Percentiles rank a stretch among this genome's conserved stretches.
These are phyloP conservation scores for Anastrepha ludens DNA, from an alignment of 1,140 invertebrate species.

Conservation along the genomic window DNA sequence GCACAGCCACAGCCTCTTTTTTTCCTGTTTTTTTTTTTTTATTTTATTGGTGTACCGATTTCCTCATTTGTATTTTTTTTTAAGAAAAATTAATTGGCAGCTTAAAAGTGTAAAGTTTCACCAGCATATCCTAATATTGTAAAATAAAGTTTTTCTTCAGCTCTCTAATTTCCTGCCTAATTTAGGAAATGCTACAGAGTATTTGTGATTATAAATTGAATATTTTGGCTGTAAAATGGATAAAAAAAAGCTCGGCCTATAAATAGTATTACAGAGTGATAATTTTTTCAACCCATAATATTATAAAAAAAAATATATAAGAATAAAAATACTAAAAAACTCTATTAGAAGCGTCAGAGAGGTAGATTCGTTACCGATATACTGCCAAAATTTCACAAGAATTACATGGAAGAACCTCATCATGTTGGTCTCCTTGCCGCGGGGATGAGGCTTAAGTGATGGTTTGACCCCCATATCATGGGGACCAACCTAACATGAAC, in stretches of 20 bases:
- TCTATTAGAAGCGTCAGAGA: no score
- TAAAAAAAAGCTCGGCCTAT: background rate
- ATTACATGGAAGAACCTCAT: no score
- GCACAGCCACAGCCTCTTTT: slow-evolving; percentile 16
- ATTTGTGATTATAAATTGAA: background rate
- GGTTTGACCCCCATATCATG: no score
- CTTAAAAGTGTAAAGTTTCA: slow-evolving; percentile 10
- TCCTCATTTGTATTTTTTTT: background rate
- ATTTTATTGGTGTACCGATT: background rate
- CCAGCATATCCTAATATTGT: background rate
- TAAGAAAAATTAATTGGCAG: slow-evolving; percentile 11
- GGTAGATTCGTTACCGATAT: no score
- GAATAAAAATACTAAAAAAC: no score
- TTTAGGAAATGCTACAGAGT: background rate
- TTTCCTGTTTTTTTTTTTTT: background rate
- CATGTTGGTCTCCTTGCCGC: no score
- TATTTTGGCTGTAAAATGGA: background rate
- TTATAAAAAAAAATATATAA: no score
- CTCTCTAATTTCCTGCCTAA: slow-evolving; percentile 22
- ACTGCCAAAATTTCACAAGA: no score
- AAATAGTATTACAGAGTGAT: background rate
- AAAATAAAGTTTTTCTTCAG: background rate
- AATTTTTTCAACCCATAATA: no score
- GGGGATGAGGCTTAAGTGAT: no score
- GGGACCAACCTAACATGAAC: no score